Conservation (phyloP, 2,113 vertebrate genomes). For the Heptranchias perlo region DNA sequence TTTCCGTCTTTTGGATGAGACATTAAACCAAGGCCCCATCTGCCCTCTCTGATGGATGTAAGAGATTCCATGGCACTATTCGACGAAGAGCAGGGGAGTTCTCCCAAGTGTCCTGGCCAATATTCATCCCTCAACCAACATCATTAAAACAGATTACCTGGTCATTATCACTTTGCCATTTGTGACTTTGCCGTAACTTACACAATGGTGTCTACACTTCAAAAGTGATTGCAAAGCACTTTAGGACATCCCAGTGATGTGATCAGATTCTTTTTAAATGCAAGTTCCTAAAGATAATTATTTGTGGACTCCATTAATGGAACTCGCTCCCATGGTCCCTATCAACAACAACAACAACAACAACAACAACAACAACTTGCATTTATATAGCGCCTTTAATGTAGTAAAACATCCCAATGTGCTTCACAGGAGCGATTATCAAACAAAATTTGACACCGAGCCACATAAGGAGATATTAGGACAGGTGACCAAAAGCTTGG, state of each 20-base stretch:
- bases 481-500: no score
- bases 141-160: background rate
- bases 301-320: background rate
- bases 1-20: background rate
- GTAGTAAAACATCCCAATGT: no score
- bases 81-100: background rate
- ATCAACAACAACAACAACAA: no score
- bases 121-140: background rate
- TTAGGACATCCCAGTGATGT: background rate
- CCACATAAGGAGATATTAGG: no score
- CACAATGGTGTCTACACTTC: background rate
- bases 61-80: background rate
- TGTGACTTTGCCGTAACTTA: background rate
- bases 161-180: background rate
- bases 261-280: background rate
- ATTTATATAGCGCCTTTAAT: no score
- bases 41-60: background rate
- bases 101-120: background rate
- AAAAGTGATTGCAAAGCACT: background rate
- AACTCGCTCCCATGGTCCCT: background rate
- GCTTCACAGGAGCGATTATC: no score
- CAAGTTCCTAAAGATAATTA: background rate
- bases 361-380: no score
- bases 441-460: no score
- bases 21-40: background rate